Base-by-base conservation (phyloP, 1,140 invertebrate species). In the Stratiolaelaps scimitus region DNA sequence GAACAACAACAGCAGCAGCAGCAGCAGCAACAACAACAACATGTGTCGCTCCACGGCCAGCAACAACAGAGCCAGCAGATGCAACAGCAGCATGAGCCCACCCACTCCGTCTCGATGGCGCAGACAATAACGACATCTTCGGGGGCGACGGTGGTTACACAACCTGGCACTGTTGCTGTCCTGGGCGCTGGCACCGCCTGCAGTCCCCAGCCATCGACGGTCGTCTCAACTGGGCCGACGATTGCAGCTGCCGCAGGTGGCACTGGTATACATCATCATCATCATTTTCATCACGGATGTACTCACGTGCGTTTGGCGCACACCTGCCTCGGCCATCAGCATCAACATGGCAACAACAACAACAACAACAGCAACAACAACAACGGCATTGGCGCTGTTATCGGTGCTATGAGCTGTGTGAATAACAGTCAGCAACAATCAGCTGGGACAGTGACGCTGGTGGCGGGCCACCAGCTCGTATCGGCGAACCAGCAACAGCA, bases 271-370 rank as follows among this genome's bases (percentile, higher is more conserved):
- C 53, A 60, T 6, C 53, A 60, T 34, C 53, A 60, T 23, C 53
- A 60, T 60, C 53, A 60, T 23, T 34, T 29, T 23, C 53, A 60
- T 60, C 53, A 60, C 26, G 53, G 53, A 15, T 60, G 53, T 34
- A 26, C 15, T 26, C 53, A 60, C 34, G 34, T 40, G 10, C 34
- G 34, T 40, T 10, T 40, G 10, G 34, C 34, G 34, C 34, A 40
- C 34, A 40, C 5, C 34, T 40, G 34, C 10, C 34, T 40, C 0
- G 34, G 34, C 10, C 34, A 40, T 40, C 34, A 40, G 34, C 34
- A 40, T 40, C 34, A 40, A 10, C 34, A 40, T 10, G 10, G 10
- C 34, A 40, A 40, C 34, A 10, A 10, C 34, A 40, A 10, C 34
- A 10, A 10, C 10, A 40, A 10, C 34, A 40, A 40, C 34, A 10